Percentiles rank a stretch among this genome's conserved stretches.
Conservation (phyloP, 2,797 vertebrate species). For the Perodicticus potto region DNA sequence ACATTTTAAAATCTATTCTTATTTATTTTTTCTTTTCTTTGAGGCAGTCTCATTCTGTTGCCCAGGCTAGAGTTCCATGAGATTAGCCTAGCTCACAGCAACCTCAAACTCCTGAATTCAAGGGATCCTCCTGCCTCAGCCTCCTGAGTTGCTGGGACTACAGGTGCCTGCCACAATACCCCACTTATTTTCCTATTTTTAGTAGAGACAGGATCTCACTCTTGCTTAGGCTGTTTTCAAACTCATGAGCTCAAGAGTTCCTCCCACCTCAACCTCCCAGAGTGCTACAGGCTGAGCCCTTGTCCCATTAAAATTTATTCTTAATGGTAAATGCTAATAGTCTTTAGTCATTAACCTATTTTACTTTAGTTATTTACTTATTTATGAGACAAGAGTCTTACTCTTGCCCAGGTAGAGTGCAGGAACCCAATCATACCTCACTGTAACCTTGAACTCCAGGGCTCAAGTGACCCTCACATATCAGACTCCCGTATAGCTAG, state of each 20-base stretch:
- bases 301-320: neutral
- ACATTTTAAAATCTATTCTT: neutral
- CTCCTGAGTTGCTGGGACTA: too few relatives aligned
- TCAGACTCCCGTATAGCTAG: neutral
- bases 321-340: slow-evolving; percentile 26
- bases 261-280: neutral
- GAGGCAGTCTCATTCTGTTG: too few relatives aligned
- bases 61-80: too few relatives aligned
- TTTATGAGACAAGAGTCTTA: neutral
- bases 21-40: neutral
- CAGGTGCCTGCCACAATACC: too few relatives aligned
- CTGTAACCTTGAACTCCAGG: neutral
- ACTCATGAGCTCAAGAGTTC: neutral
- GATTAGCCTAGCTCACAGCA: too few relatives aligned
- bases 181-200: too few relatives aligned
- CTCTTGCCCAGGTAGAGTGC: neutral
- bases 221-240: neutral
- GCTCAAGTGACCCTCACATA: neutral
- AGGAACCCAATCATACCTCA: neutral
- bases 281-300: neutral
- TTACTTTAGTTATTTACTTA: neutral
- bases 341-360: neutral
- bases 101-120: too few relatives aligned
- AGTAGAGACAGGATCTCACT: too few relatives aligned
- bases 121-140: too few relatives aligned